phyloP scores from a whole-genome alignment of 1,140 invertebrate species.

The Stenopsyche tienmushanensis region DNA sequence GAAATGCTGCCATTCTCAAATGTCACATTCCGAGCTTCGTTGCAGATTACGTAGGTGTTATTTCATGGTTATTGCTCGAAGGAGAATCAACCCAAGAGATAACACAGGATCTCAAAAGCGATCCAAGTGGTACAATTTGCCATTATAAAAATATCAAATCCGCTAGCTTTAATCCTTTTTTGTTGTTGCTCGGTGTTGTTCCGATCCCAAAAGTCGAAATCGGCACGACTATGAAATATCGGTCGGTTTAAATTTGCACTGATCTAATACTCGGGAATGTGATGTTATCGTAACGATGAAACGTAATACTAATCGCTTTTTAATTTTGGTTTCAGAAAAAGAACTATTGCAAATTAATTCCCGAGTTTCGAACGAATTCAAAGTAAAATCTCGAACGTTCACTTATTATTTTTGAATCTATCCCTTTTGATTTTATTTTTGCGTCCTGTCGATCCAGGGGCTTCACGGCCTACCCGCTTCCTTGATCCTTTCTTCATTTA shows the following conservation, averaged over 20 bases:
- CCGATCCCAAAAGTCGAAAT: too few relatives aligned
- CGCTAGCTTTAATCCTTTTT: conserved; percentile 25
- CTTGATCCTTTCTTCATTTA: conserved; percentile 52
- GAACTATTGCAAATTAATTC: too few relatives aligned
- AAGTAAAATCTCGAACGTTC: too few relatives aligned
- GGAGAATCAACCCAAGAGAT: conserved; percentile 49
- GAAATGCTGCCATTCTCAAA: conserved; percentile 87
- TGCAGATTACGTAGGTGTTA: conserved; percentile 81
- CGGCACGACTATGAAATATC: too few relatives aligned
- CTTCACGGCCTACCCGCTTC: conserved; percentile 59
- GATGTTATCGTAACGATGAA: too few relatives aligned
- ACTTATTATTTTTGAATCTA: conserved; percentile 32
- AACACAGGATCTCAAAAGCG: conserved; percentile 61
- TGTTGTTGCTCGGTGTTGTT: too few relatives aligned
- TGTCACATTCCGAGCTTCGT: conserved; percentile 92
- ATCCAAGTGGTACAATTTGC: conserved; percentile 63
- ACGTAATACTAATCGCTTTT: too few relatives aligned
- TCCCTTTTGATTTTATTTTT: conserved; percentile 26
- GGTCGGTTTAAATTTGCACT: too few relatives aligned
- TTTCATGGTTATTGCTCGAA: conserved; percentile 82
- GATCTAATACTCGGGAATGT: too few relatives aligned
- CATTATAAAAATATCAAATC: conserved; percentile 8
- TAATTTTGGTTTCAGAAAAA: too few relatives aligned
- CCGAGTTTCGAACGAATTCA: too few relatives aligned
- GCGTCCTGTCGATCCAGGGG: conserved; percentile 55